A percentile compares a stretch with the other conserved stretches of the same genome.
Evolutionary conservation across 2,113 vertebrate genomes (phyloP).

Genomic region (Hypomesus transpacificus): DNA sequence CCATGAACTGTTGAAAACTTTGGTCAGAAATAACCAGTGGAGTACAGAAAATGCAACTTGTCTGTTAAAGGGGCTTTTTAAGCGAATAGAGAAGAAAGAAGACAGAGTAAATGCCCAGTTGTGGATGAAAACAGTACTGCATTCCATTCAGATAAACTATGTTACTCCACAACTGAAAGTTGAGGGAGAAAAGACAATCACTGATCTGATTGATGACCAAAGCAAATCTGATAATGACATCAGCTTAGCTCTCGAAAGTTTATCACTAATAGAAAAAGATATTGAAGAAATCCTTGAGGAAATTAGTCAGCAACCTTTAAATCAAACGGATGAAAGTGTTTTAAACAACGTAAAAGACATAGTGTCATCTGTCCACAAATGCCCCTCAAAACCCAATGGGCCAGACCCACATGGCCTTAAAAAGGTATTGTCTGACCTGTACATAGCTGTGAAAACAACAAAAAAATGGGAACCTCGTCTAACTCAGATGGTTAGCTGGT

Average conservation of each 20-base stretch:
- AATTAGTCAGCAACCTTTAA: constrained; percentile 28
- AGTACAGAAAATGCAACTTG: too few species aligned
- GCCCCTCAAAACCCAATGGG: background rate
- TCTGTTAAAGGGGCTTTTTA: too few species aligned
- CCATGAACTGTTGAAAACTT: too few species aligned
- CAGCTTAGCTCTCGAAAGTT: background rate
- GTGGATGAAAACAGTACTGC: constrained; percentile 32
- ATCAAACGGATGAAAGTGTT: constrained; percentile 32
- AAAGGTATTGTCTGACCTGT: constrained; percentile 15
- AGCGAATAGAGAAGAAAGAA: too few species aligned
- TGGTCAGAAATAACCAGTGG: too few species aligned
- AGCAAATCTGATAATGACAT: background rate
- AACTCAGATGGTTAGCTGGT: constrained; percentile 66
- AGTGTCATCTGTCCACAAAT: constrained; percentile 12
- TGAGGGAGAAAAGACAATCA: accelerated
- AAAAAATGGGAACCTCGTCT: constrained; percentile 27
- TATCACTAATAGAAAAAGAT: constrained; percentile 30
- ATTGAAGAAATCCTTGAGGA: constrained; percentile 52
- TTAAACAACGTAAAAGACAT: constrained; percentile 28
- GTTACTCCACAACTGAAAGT: constrained; percentile 27
- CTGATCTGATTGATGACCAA: background rate
- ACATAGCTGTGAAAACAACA: constrained; percentile 21
- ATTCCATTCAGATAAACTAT: constrained; percentile 48
- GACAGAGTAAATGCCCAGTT: too few species aligned
- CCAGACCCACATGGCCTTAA: background rate